phyloP scores from a whole-genome alignment of 2,888 invertebrate genomes.

The Machimus atricapillus region DNA sequence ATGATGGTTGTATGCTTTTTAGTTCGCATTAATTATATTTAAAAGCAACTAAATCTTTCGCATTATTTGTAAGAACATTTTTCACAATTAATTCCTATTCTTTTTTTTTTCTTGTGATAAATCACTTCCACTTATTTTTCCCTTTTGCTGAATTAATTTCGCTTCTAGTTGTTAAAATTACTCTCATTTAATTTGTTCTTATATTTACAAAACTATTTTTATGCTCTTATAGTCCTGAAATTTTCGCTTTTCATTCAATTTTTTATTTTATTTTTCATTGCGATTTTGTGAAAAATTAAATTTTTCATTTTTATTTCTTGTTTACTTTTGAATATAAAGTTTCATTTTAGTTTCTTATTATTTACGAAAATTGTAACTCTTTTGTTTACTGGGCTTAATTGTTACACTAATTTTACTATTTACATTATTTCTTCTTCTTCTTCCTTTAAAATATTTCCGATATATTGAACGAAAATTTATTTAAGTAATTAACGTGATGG shows the following conservation, averaged over 20 bases:
- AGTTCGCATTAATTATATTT: neutral
- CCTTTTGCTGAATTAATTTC: neutral
- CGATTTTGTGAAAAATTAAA: slow-evolving; percentile 18
- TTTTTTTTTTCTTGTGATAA: neutral
- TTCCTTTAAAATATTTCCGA: neutral
- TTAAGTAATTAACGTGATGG: neutral
- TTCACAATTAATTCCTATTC: neutral
- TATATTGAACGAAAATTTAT: neutral
- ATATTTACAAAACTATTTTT: slow-evolving; percentile 21
- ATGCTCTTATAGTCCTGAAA: neutral
- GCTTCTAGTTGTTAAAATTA: slow-evolving; percentile 17
- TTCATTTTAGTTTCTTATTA: neutral
- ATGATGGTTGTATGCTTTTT: neutral
- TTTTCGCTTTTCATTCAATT: neutral
- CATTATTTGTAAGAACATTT: neutral
- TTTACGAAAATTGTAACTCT: slow-evolving; percentile 6
- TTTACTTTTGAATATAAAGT: slow-evolving; percentile 12
- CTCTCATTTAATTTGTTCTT: neutral
- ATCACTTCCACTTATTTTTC: neutral
- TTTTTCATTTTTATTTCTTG: slow-evolving; percentile 22
- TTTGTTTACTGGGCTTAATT: neutral
- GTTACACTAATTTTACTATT: slow-evolving; percentile 36
- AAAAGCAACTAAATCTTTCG: neutral
- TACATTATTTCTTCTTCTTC: slow-evolving; percentile 13
- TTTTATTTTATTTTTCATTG: neutral